Evolutionary conservation across 2,888 invertebrate species (phyloP), one percentile per base, ranked within the genome.

Genomic region (Habrosyne pyritoides): DNA sequence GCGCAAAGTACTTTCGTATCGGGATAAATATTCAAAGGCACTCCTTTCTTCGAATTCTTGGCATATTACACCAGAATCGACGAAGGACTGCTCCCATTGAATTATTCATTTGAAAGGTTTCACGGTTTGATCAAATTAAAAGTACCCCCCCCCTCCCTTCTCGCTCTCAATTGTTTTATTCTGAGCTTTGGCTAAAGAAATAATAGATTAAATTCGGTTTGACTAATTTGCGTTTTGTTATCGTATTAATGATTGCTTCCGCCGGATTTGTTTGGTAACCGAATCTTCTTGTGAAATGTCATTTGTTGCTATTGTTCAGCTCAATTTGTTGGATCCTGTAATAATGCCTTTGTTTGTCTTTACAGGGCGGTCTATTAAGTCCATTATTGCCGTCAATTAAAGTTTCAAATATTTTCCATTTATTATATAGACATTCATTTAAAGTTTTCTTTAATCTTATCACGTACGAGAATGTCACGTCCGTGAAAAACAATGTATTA

Each of bases 81-180:
- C 48, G 54, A 52, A 61, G 55, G 55, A 54, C 53, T 42, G 54
- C 56, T 33, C 33, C n/a, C 59, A 66, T 63, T 75, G 75, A 75
- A 77, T 77, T 64, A 78, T 75, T 77, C 69, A 77, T 75, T 64
- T 57, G 55, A 59, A 60, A 67, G 66, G 66, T 61, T 70, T 65
- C 66, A 64, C 59, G 59, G 60, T 54, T 65, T 70, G 65, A 71
- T 69, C 59, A 67, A 70, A 75, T 75, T 73, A 73, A 71, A 75
- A 73, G 67, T 70, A 63, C 54, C 54, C 14, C 21, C 26, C 18
- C 42, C 1, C 33, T 7, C 24, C 24, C 24, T n/a, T n/a, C n/a
- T n/a, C n/a, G n/a, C n/a, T 10, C 33, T 33, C 33, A 33, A 33
- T 33, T 33, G 59, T 58, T 58, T 60, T 56, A 56, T 60, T 55